These are phyloP conservation scores for Apogon hyalosoma DNA, from an alignment of 2,797 vertebrate genomes.

Conservation along the genomic window DNA sequence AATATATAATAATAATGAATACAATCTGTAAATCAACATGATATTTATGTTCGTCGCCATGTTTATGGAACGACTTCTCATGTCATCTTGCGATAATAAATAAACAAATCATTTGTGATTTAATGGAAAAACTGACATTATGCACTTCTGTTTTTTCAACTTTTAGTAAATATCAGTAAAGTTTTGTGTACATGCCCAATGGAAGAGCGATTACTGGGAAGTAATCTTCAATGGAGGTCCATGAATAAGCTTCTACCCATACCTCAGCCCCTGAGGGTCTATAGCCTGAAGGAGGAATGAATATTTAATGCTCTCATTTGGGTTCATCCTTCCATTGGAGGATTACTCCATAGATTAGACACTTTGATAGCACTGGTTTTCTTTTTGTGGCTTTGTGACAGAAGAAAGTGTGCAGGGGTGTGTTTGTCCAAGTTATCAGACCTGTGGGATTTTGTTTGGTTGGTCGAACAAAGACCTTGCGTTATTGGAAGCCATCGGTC, in stretches of 20 bases:
- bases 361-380: slow-evolving; percentile 39
- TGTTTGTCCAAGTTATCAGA: slow-evolving; percentile 60
- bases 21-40: too few species aligned
- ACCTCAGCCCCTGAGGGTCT: slow-evolving; percentile 1
- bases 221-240: slow-evolving; percentile 12
- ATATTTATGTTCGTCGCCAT: too few species aligned
- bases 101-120: too few species aligned
- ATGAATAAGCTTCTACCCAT: slow-evolving; percentile 6
- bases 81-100: too few species aligned
- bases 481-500: slow-evolving; percentile 73
- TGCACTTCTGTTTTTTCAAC: too few species aligned
- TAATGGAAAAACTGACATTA: too few species aligned
- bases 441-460: slow-evolving; percentile 45
- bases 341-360: slow-evolving; percentile 59
- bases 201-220: too few species aligned
- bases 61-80: too few species aligned
- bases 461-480: slow-evolving; percentile 37
- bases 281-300: slow-evolving; percentile 37
- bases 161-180: too few species aligned
- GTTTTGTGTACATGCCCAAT: too few species aligned
- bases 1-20: too few species aligned
- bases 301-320: slow-evolving; percentile 68
- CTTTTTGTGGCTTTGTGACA: slow-evolving; percentile 34
- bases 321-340: slow-evolving; percentile 37
- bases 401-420: not conserved